These are phyloP conservation scores for Formica aserva DNA, from an alignment of 2,888 invertebrate genomes.

Conservation along the genomic window DNA sequence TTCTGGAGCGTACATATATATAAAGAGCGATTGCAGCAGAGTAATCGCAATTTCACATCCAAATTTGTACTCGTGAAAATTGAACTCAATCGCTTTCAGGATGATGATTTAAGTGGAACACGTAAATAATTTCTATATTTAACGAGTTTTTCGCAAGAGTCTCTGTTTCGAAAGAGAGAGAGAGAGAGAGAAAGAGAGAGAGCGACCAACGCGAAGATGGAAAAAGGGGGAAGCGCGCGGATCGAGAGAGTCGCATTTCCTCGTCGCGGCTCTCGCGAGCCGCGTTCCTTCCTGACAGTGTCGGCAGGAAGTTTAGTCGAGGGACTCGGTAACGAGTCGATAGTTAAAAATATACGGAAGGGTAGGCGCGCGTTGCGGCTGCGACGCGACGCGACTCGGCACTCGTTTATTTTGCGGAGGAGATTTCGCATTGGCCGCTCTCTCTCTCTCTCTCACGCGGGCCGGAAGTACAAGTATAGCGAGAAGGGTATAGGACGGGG, in stretches of 20 bases:
- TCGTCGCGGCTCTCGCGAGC: slow-evolving; percentile 39
- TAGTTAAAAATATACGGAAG: slow-evolving; percentile 76
- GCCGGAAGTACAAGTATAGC: slow-evolving; percentile 84
- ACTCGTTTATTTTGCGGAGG: slow-evolving; percentile 80
- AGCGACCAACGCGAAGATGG: background rate
- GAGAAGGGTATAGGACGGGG: slow-evolving; percentile 43
- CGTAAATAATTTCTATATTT: slow-evolving; percentile 31
- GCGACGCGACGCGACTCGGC: slow-evolving; percentile 36
- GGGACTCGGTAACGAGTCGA: slow-evolving; percentile 73
- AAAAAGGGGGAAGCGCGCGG: slow-evolving; percentile 30
- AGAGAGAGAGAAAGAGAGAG: too few species aligned
- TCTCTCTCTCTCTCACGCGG: slow-evolving; percentile 62
- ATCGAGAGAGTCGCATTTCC: slow-evolving; percentile 32
- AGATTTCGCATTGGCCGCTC: slow-evolving; percentile 77
- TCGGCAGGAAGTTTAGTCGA: slow-evolving; percentile 79
- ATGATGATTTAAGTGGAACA: background rate
- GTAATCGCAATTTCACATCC: background rate
- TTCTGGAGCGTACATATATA: background rate
- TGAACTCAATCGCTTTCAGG: background rate
- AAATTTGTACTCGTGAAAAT: slow-evolving; percentile 5
- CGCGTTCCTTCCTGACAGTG: slow-evolving; percentile 69
- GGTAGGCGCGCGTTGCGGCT: slow-evolving; percentile 27
- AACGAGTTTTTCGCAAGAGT: slow-evolving; percentile 20
- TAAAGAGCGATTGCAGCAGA: background rate
- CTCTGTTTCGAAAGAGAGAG: background rate